Evolutionary conservation across 2,113 vertebrate genomes (phyloP), one percentile per base, ranked within the genome.

Genomic region (Spea bombifrons): DNA sequence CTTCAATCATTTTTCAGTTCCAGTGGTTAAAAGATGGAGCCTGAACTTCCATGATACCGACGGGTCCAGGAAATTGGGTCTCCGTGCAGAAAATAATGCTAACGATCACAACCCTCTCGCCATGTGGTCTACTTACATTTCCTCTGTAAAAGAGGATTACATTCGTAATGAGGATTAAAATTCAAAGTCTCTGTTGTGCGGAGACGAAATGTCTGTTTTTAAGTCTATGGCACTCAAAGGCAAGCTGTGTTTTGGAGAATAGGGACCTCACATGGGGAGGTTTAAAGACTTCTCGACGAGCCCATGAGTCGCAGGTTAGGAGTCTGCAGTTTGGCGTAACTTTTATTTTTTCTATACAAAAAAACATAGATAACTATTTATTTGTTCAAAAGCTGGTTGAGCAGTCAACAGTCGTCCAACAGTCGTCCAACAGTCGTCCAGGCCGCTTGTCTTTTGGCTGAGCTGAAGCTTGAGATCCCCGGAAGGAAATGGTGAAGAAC

Each of bases 141-240:
- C 55, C 67, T 69, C 75, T 71, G 45, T 77, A 70, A 49, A 77
- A 77, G 66, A 71, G 75, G 75, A 77, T 77, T 77, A 77, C 70
- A 77, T 71, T 67, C 46, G n/a, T 77, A 71, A 77, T 77, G 75
- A 77, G 75, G 75, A 71, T 77, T 77, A 77, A 10, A 44, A 77
- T 77, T 77, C 75, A 8, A 47, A 53, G 65, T 63, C 74, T 75
- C 48, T 69, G 67, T 69, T n/a, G 67, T 69, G 67, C 8, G 67
- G 46, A n/a, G 44, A n/a, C 50, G 75, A 70, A 48, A 48, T 43
- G 45, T 43, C 53, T 8, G 50, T 63, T 63, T 70, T 59, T 43
- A 17, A 61, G 52, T 61, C 70, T 63, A 43, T 30, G 48, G 66
- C 44, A 9, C 75, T 71, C 45, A 45, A 8, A 17, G 44, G 4